Conservation (phyloP, 1,140 invertebrate species). For the Chironomus tepperi region DNA sequence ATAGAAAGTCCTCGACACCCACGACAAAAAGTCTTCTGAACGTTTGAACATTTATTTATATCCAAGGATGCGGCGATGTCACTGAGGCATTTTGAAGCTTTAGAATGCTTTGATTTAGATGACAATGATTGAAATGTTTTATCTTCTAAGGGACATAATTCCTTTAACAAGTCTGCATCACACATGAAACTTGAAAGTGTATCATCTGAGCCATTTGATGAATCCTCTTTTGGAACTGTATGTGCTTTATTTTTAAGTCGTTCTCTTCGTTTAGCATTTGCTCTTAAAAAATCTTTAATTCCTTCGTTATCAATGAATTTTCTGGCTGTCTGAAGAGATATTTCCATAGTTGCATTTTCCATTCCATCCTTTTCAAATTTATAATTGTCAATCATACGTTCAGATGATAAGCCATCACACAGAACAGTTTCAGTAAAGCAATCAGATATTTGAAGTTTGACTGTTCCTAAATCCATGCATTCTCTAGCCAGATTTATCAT, state of each 20-base stretch:
- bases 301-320: not conserved
- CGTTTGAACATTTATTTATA: not conserved
- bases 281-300: not conserved
- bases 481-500: not conserved
- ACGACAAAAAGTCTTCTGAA: not conserved
- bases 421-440: not conserved
- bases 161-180: not conserved
- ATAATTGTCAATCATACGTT: not conserved
- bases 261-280: not conserved
- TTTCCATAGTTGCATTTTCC: not conserved
- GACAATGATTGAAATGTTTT: not conserved
- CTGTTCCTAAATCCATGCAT: not conserved
- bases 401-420: not conserved
- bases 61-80: not conserved
- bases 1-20: not conserved
- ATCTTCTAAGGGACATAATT: not conserved
- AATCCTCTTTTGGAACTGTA: not conserved
- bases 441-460: not conserved
- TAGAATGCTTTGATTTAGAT: not conserved
- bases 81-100: not conserved
- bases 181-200: not conserved
- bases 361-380: not conserved
- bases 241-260: not conserved
- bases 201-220: not conserved
- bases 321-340: not conserved